Conservation (phyloP, 2,797 vertebrate genomes). For the Myotis vivesi region DNA sequence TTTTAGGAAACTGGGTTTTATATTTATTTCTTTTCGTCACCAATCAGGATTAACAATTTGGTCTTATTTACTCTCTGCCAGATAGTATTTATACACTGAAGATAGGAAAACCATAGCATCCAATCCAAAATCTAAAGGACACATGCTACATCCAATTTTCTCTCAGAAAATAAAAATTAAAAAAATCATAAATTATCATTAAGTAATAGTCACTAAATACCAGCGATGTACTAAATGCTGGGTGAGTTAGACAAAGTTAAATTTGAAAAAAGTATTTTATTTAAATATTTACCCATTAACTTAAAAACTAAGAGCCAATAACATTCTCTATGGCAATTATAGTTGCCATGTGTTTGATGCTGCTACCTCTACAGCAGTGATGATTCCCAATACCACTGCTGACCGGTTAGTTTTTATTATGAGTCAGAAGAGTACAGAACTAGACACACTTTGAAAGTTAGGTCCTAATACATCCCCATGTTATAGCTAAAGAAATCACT, state of each 20-base stretch:
- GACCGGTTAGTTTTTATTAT: not conserved
- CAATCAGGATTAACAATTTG: not conserved
- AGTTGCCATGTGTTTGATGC: not conserved
- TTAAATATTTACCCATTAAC: not conserved
- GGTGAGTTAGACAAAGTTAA: not conserved
- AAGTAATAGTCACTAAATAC: not conserved
- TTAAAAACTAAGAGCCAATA: conserved; percentile 5
- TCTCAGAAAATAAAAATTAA: not conserved
- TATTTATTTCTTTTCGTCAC: not conserved
- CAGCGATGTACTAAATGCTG: not conserved
- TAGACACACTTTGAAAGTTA: not conserved
- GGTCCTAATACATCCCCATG: not conserved
- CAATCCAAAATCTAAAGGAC: not conserved
- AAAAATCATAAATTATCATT: not conserved
- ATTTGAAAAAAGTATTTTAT: conserved; percentile 23
- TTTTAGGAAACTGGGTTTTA: not conserved
- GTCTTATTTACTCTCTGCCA: not conserved
- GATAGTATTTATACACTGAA: not conserved
- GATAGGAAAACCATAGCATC: not conserved
- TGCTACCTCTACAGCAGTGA: not conserved
- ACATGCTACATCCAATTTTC: not conserved
- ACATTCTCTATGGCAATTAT: not conserved
- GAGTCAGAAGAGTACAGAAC: not conserved
- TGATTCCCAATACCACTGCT: not conserved
- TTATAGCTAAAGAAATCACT: not conserved